phyloP scores from a whole-genome alignment of 2,113 vertebrate species.

The Grallaria varia region DNA sequence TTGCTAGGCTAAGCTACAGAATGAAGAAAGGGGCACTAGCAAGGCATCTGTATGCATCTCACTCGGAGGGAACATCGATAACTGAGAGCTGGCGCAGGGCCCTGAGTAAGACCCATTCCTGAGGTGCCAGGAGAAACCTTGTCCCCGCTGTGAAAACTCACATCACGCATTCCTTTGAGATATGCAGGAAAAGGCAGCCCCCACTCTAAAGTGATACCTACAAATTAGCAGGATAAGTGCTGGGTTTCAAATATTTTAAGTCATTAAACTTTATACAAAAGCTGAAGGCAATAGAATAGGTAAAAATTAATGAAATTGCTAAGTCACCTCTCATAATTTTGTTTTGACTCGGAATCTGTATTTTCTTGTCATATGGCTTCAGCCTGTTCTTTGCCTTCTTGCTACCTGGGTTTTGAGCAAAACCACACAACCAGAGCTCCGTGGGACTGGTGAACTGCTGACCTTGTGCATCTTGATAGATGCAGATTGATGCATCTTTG shows the following conservation, averaged over 20 bases:
- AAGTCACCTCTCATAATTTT: neutral
- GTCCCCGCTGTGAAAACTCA: rapidly evolving
- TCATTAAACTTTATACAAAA: neutral
- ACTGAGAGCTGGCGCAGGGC: neutral
- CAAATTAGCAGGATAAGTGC: neutral
- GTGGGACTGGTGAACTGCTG: neutral
- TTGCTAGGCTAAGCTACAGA: neutral
- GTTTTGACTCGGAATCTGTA: neutral
- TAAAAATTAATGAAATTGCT: neutral
- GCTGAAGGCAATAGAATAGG: neutral
- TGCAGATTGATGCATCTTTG: neutral
- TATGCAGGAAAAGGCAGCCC: neutral
- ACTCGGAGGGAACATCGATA: neutral
- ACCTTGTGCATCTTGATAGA: neutral
- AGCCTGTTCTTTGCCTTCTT: neutral
- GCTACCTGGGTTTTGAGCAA: neutral
- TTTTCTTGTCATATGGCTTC: neutral
- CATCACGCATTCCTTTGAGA: neutral
- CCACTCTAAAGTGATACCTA: neutral
- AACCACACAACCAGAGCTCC: neutral
- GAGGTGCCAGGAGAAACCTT: neutral
- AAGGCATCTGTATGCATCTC: neutral
- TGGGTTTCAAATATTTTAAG: neutral
- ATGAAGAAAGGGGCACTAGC: neutral
- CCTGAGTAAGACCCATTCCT: neutral